Percentiles rank a stretch among this genome's conserved stretches.
These are phyloP conservation scores for Ophion ventricosus DNA, from an alignment of 2,888 invertebrate genomes.

Conservation along the genomic window DNA sequence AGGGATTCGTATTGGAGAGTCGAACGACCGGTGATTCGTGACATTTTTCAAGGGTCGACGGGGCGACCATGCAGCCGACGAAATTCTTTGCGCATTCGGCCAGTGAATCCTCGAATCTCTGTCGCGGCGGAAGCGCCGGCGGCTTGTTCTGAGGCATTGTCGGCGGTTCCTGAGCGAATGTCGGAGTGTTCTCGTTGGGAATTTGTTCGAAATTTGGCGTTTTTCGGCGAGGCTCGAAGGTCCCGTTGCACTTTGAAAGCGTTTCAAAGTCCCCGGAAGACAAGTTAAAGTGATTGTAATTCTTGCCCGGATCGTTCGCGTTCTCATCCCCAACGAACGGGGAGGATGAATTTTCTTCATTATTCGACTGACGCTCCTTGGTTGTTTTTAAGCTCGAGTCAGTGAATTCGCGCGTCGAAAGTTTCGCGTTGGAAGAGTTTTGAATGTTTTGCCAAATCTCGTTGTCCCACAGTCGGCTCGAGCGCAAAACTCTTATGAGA, in stretches of 20 bases:
- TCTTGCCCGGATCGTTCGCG: no score
- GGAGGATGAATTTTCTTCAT: not conserved
- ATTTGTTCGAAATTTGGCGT: not conserved
- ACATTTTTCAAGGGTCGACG: not conserved
- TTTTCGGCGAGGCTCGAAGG: not conserved
- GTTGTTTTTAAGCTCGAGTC: not conserved
- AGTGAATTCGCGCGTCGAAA: no score
- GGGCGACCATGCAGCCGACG: not conserved
- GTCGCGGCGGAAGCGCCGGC: not conserved
- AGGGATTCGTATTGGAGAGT: conserved; percentile 61
- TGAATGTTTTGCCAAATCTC: not conserved
- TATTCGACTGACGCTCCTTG: not conserved
- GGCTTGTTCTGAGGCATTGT: not conserved
- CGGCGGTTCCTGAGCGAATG: not conserved
- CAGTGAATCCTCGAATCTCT: conserved; percentile 46
- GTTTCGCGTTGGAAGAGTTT: not conserved
- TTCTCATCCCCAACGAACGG: not conserved
- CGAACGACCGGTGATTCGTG: not conserved
- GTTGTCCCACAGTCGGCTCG: not conserved
- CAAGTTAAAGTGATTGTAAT: not conserved
- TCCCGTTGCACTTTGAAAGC: not conserved
- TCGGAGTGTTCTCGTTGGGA: not conserved
- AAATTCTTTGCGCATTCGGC: conserved; percentile 8
- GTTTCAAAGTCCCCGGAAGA: not conserved
- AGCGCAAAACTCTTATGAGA: not conserved